These are phyloP conservation scores for Xenops minutus DNA, from an alignment of 2,797 vertebrate species.

Conservation along the genomic window DNA sequence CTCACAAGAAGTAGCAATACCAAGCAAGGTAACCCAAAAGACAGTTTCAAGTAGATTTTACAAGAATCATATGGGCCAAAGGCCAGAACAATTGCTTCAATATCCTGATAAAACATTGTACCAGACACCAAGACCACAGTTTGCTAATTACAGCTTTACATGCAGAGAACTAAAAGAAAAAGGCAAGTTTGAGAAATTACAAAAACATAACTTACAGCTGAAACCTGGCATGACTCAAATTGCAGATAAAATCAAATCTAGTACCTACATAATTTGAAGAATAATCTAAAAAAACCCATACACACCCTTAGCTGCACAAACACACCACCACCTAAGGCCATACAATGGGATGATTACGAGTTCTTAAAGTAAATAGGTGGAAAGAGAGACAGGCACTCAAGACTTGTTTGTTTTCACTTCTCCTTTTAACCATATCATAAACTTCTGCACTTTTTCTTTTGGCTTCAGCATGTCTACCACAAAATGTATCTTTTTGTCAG, in stretches of 20 bases:
- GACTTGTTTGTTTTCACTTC: not conserved
- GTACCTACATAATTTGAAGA: not conserved
- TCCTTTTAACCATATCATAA: constrained; percentile 5
- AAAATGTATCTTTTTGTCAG: not conserved
- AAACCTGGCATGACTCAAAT: not conserved
- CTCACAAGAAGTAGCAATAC: not conserved
- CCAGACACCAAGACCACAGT: not conserved
- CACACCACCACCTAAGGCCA: not conserved
- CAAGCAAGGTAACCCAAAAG: not conserved
- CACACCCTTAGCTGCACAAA: constrained; percentile 36
- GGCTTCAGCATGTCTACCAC: not conserved
- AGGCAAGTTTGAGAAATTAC: not conserved
- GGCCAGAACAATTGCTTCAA: not conserved
- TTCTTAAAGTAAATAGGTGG: constrained; percentile 16
- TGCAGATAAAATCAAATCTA: not conserved
- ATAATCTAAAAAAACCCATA: not conserved
- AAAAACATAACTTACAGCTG: not conserved
- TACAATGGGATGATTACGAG: not conserved
- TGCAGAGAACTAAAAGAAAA: not conserved
- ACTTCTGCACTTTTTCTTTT: not conserved
- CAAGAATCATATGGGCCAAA: not conserved
- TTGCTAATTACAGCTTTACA: not conserved
- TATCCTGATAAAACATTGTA: not conserved
- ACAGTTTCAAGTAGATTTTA: not conserved
- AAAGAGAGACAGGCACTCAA: not conserved